Evolutionary conservation across 2,113 vertebrate genomes (phyloP).

Genomic region (Xiphophorus maculatus): DNA sequence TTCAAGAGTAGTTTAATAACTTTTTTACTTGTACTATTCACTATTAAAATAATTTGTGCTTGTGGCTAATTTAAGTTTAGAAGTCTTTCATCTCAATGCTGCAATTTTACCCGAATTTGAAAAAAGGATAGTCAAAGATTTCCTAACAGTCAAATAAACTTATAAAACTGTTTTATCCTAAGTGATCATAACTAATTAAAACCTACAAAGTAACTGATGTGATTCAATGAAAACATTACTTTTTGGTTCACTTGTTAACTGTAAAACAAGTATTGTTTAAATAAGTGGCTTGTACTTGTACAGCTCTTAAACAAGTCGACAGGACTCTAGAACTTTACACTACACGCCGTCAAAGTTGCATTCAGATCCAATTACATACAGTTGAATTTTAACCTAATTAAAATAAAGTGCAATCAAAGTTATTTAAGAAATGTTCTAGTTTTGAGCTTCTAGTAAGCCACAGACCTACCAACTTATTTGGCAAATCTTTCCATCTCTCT

Average conservation of each 20-base stretch:
- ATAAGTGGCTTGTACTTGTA: too few relatives aligned
- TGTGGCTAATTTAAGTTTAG: constrained; percentile 24
- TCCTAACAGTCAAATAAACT: neutral
- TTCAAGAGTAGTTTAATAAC: constrained; percentile 13
- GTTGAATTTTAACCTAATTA: too few relatives aligned
- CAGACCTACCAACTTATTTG: too few relatives aligned
- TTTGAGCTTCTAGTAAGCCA: too few relatives aligned
- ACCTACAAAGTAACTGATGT: neutral
- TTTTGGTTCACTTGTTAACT: neutral
- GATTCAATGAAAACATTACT: neutral
- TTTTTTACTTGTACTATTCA: constrained; percentile 3
- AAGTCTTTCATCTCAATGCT: constrained; percentile 5
- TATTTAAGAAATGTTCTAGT: neutral
- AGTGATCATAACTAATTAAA: neutral
- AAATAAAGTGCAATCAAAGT: neutral
- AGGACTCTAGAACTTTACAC: too few relatives aligned
- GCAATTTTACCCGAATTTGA: constrained; percentile 7
- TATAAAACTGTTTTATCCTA: neutral
- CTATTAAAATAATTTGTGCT: constrained; percentile 8
- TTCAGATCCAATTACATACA: neutral
- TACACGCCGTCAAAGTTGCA: neutral
- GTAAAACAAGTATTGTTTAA: too few relatives aligned
- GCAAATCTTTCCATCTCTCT: too few relatives aligned
- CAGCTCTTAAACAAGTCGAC: too few relatives aligned
- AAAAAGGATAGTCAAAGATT: neutral